Evolutionary conservation across 2,797 vertebrate species (phyloP).

Genomic region (Sorex maritimensis): DNA sequence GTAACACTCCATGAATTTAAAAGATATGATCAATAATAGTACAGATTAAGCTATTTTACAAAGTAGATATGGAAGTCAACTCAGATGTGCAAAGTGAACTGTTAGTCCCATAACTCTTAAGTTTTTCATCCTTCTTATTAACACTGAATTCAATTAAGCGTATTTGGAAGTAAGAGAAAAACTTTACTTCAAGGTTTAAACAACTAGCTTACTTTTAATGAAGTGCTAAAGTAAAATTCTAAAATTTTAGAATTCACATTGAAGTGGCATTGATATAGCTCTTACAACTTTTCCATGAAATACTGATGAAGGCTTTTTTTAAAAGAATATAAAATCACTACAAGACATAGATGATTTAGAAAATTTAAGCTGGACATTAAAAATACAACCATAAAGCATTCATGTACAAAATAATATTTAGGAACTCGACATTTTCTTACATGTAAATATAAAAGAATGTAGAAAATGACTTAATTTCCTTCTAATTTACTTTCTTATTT

Average conservation of each 20-base stretch:
- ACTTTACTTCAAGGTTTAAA: constrained; percentile 35
- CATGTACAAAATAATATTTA: neutral
- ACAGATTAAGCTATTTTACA: neutral
- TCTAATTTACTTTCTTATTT: neutral
- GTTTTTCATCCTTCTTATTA: neutral
- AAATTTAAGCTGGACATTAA: too few species aligned
- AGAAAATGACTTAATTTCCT: neutral
- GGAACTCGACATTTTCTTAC: neutral
- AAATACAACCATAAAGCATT: too few species aligned
- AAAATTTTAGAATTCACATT: neutral
- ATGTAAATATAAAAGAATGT: neutral
- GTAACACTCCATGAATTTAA: neutral
- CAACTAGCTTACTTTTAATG: neutral
- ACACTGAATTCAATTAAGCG: neutral
- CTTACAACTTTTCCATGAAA: constrained; percentile 11
- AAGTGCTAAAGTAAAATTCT: neutral
- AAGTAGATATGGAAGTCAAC: neutral
- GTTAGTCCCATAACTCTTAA: neutral
- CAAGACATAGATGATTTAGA: too few species aligned
- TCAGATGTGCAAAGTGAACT: neutral
- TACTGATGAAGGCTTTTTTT: neutral
- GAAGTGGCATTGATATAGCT: neutral
- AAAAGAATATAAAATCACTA: neutral
- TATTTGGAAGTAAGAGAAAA: neutral
- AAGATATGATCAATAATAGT: neutral